Conservation (phyloP, 2,113 vertebrate species). For the Talpa occidentalis region DNA sequence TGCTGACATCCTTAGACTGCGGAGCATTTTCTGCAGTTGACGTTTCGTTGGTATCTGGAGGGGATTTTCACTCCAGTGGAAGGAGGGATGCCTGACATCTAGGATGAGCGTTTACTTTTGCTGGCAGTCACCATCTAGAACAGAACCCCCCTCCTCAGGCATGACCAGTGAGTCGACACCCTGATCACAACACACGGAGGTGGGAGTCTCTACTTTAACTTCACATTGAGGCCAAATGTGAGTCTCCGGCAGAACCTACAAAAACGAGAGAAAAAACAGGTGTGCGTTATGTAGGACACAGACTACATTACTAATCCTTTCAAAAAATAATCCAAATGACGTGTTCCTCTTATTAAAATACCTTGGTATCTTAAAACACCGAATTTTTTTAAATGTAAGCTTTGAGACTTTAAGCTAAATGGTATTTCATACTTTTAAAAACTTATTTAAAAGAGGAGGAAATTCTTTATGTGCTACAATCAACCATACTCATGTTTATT, state of each 20-base stretch:
- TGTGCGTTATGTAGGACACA: neutral
- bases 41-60: conserved; percentile 88
- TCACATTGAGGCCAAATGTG: conserved; percentile 92
- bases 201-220: conserved; percentile 89
- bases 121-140: conserved; percentile 90
- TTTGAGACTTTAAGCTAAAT: neutral
- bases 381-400: neutral
- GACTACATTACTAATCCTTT: neutral
- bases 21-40: conserved; percentile 90
- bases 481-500: neutral
- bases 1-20: conserved; percentile 90
- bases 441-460: neutral
- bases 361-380: neutral
- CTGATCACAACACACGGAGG: conserved; percentile 87
- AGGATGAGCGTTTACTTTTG: conserved; percentile 91
- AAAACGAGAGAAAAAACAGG: conserved; percentile 77
- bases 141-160: conserved; percentile 92
- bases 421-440: conserved; percentile 6
- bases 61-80: conserved; percentile 92
- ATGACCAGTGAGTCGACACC: conserved; percentile 90
- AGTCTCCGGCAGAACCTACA: conserved; percentile 93
- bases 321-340: neutral
- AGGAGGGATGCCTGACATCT: conserved; percentile 90
- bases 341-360: neutral
- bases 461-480: neutral